Evolutionary conservation across 2,797 vertebrate species (phyloP).

Genomic region (Crossoptilon crossoptilon): DNA sequence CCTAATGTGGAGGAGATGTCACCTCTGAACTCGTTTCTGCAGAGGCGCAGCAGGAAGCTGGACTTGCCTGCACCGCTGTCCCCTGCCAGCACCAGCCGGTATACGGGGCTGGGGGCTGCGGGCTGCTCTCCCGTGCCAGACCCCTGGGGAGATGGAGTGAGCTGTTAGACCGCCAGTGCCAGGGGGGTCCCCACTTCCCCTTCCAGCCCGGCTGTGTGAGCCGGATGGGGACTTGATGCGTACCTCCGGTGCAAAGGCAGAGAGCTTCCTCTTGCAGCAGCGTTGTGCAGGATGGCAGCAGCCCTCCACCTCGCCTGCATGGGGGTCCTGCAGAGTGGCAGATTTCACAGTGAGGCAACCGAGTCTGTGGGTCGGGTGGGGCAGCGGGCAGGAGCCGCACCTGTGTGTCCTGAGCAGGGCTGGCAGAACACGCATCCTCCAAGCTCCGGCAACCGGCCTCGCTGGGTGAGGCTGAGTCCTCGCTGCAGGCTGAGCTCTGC

Average conservation of each 20-base stretch:
- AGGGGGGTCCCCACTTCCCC: not conserved
- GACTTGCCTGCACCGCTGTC: slow-evolving; percentile 82
- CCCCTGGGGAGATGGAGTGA: not conserved
- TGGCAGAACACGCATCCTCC: not conserved
- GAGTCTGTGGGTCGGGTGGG: not conserved
- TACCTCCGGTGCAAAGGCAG: slow-evolving; percentile 81
- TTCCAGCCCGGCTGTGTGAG: not conserved
- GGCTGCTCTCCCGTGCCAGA: not conserved
- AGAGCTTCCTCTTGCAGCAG: slow-evolving; percentile 76
- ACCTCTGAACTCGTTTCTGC: slow-evolving; percentile 79
- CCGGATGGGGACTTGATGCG: not conserved
- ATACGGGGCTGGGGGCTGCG: slow-evolving; percentile 61
- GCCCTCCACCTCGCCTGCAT: fast-evolving
- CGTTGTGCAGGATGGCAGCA: not conserved
- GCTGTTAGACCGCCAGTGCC: too few relatives aligned
- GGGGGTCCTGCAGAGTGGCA: not conserved
- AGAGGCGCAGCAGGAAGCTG: slow-evolving; percentile 82
- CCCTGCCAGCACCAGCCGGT: slow-evolving; percentile 80
- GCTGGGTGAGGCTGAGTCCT: slow-evolving; percentile 31
- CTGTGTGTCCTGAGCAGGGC: fast-evolving
- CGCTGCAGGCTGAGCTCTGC: slow-evolving; percentile 33
- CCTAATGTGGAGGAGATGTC: slow-evolving; percentile 83
- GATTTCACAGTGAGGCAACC: fast-evolving
- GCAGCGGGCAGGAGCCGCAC: fast-evolving
- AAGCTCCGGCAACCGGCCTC: slow-evolving; percentile 75